Percentiles rank a stretch among this genome's conserved stretches.
Evolutionary conservation across 2,888 invertebrate species (phyloP).

Genomic region (Troides aeacus): DNA sequence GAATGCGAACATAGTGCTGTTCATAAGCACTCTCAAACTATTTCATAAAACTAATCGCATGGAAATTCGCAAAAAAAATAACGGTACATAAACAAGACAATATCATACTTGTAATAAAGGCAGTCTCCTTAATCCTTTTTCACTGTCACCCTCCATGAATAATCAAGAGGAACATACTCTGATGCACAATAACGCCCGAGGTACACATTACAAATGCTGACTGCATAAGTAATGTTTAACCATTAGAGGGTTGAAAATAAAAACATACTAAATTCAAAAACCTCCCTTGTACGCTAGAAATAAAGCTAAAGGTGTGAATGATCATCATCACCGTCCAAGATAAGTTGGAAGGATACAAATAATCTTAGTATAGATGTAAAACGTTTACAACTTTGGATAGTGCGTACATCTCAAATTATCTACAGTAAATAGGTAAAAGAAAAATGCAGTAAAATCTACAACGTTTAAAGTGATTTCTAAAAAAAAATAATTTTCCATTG

Average conservation of each 20-base stretch:
- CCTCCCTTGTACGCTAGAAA: too few relatives aligned
- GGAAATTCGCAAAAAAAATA: too few relatives aligned
- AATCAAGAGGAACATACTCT: conserved; percentile 20
- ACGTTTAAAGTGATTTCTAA: conserved; percentile 11
- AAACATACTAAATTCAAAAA: conserved; percentile 14
- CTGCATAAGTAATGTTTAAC: conserved; percentile 24
- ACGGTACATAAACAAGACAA: neutral
- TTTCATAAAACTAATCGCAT: too few relatives aligned
- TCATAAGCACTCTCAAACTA: too few relatives aligned
- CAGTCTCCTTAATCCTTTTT: conserved; percentile 17
- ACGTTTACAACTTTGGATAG: too few relatives aligned
- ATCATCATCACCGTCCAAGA: too few relatives aligned
- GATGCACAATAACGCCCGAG: conserved; percentile 22
- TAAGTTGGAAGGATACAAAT: too few relatives aligned
- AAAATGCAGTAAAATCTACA: neutral
- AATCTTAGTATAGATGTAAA: too few relatives aligned
- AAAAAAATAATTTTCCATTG: conserved; percentile 23
- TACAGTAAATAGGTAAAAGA: too few relatives aligned
- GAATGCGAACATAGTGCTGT: too few relatives aligned
- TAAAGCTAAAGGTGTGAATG: too few relatives aligned
- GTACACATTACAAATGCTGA: conserved; percentile 23
- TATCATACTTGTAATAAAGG: conserved; percentile 6
- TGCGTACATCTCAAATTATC: too few relatives aligned
- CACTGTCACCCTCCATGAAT: conserved; percentile 25
- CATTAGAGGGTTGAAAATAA: conserved; percentile 22